A percentile compares a stretch with the other conserved stretches of the same genome.
Conservation (phyloP, 2,888 invertebrate species). For the Cephus pulcher region DNA sequence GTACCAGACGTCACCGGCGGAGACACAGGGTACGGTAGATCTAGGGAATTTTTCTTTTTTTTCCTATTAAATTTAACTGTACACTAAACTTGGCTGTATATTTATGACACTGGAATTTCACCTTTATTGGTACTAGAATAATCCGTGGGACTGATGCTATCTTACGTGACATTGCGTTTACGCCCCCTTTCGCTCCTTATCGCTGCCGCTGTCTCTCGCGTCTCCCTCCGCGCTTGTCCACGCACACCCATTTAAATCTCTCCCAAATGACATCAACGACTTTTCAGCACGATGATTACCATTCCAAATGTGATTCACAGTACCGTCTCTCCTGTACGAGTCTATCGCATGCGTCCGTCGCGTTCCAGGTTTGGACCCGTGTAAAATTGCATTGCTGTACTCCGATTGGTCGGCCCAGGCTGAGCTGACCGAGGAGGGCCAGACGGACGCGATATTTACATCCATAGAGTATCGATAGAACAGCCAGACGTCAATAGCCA, state of each 20-base stretch:
- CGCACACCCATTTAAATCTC: neutral
- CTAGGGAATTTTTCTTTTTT: too few species aligned
- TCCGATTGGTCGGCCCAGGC: neutral
- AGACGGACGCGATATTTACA: neutral
- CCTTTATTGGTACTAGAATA: too few species aligned
- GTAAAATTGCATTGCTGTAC: neutral
- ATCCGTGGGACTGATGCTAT: too few species aligned
- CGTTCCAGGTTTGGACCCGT: neutral
- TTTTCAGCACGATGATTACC: neutral
- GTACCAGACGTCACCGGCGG: conserved; percentile 41
- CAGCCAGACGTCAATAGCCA: neutral
- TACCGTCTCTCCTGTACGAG: neutral
- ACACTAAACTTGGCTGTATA: too few species aligned
- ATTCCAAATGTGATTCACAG: neutral
- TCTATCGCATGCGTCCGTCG: neutral
- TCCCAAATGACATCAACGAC: neutral
- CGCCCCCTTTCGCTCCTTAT: too few species aligned
- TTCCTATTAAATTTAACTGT: too few species aligned
- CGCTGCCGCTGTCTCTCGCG: too few species aligned
- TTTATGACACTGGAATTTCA: too few species aligned
- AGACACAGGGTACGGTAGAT: conserved; percentile 45
- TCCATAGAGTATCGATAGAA: neutral
- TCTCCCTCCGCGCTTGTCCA: neutral
- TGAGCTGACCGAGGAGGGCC: neutral
- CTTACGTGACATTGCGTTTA: too few species aligned